Percentiles rank a stretch among this genome's conserved stretches.
Conservation (phyloP, 2,113 vertebrate genomes). For the Corydoras sp. region DNA sequence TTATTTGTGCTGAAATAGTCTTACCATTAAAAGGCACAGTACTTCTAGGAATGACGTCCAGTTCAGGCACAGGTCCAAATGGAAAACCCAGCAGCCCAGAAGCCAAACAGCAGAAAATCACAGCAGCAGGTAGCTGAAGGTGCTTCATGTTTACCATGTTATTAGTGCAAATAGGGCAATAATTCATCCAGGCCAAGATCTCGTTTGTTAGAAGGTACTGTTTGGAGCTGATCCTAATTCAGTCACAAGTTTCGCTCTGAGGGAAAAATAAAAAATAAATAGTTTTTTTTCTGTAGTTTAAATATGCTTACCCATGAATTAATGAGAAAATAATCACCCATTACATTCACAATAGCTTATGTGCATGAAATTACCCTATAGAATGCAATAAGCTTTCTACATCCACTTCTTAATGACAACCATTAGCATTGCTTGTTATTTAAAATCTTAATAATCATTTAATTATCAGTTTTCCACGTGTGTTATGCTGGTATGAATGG, state of each 20-base stretch:
- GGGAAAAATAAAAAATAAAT: constrained; percentile 24
- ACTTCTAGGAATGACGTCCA: constrained; percentile 65
- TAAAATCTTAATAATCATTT: no score
- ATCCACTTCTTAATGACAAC: neutral
- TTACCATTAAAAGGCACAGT: constrained; percentile 65
- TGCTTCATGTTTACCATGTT: constrained; percentile 48
- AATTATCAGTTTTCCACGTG: no score
- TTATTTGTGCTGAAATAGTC: constrained; percentile 2
- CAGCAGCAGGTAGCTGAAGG: constrained; percentile 24
- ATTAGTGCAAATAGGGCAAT: constrained; percentile 3
- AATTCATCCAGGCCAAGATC: constrained; percentile 11
- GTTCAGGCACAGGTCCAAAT: constrained; percentile 62
- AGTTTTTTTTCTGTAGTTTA: no score
- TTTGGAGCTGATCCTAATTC: constrained; percentile 42
- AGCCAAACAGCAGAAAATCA: constrained; percentile 44
- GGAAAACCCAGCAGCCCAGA: constrained; percentile 59
- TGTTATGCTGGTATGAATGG: no score
- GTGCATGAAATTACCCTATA: no score
- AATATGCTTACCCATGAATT: no score
- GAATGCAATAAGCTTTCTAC: neutral
- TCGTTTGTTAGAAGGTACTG: constrained; percentile 17
- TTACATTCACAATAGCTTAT: no score
- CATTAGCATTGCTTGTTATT: neutral
- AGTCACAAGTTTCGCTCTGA: constrained; percentile 35
- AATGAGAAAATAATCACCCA: no score